phyloP scores from a whole-genome alignment of 1,140 invertebrate species.

The Ditylenchus dipsaci region DNA sequence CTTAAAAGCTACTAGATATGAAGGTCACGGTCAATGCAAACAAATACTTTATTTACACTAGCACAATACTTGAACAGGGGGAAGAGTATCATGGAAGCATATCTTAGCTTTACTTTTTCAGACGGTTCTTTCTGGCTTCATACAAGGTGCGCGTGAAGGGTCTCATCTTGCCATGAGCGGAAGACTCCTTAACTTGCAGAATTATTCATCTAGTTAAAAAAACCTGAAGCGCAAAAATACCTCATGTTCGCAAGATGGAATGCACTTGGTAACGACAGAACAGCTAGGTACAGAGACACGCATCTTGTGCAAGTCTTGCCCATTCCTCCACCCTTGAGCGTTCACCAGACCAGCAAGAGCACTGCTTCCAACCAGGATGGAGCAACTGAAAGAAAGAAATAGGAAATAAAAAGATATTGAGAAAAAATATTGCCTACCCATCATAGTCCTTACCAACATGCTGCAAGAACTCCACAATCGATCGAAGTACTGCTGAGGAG shows the following conservation, averaged over 20 bases:
- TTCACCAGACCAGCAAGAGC: neutral
- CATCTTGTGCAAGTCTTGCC: neutral
- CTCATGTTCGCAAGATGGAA: neutral
- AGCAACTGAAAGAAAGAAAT: slow-evolving; percentile 1
- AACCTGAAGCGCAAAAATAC: neutral
- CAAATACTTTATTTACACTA: no score
- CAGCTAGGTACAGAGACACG: neutral
- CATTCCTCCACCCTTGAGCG: neutral
- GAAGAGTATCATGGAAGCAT: no score
- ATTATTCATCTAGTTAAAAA: neutral
- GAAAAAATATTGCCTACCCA: neutral
- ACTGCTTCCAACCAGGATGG: slow-evolving; percentile 6
- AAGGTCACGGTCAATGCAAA: no score
- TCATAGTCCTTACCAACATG: neutral
- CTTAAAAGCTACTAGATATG: no score
- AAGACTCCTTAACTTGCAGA: neutral
- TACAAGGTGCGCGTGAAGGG: neutral
- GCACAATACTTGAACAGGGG: no score
- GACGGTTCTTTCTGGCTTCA: neutral
- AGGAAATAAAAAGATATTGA: neutral
- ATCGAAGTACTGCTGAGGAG: slow-evolving; percentile 4
- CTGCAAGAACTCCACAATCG: slow-evolving; percentile 7
- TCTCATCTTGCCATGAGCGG: neutral
- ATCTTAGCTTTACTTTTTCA: no score
- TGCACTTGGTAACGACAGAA: neutral